Conservation (phyloP, 2,888 invertebrate species). For the Catocala sponsa region DNA sequence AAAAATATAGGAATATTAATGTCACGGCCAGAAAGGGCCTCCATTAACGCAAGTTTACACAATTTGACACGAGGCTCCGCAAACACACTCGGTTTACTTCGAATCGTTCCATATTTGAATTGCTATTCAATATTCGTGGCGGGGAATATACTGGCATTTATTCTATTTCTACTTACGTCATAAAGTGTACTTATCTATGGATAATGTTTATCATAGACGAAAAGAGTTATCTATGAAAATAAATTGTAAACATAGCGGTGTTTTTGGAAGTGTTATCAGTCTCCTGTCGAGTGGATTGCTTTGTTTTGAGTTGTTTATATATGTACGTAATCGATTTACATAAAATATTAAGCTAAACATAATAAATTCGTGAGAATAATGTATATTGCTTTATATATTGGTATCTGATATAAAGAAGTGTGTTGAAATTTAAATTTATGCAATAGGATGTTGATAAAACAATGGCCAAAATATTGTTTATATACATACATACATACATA, state of each 20-base stretch:
- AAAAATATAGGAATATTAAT: constrained; percentile 5
- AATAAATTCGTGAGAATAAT: too few species aligned
- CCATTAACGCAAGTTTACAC: constrained; percentile 33
- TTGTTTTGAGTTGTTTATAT: not conserved
- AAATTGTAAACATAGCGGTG: not conserved
- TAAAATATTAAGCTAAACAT: too few species aligned
- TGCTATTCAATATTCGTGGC: constrained; percentile 34
- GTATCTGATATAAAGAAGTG: too few species aligned
- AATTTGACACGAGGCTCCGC: constrained; percentile 35
- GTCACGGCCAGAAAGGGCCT: constrained; percentile 1
- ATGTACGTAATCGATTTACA: not conserved
- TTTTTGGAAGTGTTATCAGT: constrained; percentile 3
- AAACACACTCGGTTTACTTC: constrained; percentile 33
- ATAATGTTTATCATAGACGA: not conserved
- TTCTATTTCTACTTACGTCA: constrained; percentile 32
- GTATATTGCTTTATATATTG: too few species aligned
- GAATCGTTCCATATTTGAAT: constrained; percentile 35
- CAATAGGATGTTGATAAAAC: too few species aligned
- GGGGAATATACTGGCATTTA: constrained; percentile 25
- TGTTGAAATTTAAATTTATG: too few species aligned
- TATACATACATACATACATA: too few species aligned
- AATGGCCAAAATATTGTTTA: too few species aligned
- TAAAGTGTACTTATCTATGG: constrained; percentile 17
- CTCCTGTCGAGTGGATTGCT: too few species aligned
- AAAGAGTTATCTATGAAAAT: constrained; percentile 4